These are phyloP conservation scores for Linnaemya vulpina DNA, from an alignment of 2,888 invertebrate genomes.

Conservation along the genomic window DNA sequence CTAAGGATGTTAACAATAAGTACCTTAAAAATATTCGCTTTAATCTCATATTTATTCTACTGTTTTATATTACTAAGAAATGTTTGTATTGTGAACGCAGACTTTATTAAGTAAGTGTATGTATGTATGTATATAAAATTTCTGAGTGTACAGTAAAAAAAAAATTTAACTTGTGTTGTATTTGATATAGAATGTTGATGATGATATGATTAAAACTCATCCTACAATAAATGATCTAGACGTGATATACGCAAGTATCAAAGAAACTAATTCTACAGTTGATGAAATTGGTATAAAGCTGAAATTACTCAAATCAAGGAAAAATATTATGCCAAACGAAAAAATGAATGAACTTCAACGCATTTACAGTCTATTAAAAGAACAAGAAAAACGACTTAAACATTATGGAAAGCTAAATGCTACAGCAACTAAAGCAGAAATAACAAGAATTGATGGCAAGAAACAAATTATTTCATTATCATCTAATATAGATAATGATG, in stretches of 20 bases:
- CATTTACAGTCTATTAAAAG: slow-evolving; percentile 49
- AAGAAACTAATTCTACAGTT: slow-evolving; percentile 42
- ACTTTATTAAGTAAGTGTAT: too few species aligned
- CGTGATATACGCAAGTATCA: slow-evolving; percentile 23
- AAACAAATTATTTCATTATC: not conserved
- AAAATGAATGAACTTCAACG: slow-evolving; percentile 43
- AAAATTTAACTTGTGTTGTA: not conserved
- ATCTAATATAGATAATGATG: not conserved
- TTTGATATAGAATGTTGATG: slow-evolving; percentile 1
- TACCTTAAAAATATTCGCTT: too few species aligned
- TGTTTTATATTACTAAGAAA: too few species aligned
- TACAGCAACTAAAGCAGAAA: not conserved
- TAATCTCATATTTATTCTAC: too few species aligned
- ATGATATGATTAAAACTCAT: not conserved
- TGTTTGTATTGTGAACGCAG: too few species aligned
- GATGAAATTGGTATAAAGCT: slow-evolving; percentile 40
- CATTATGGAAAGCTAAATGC: slow-evolving; percentile 40
- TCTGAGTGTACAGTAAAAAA: too few species aligned
- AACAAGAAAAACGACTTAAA: slow-evolving; percentile 43
- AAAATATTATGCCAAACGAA: slow-evolving; percentile 25
- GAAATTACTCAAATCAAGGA: slow-evolving; percentile 25
- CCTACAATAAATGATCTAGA: slow-evolving; percentile 29
- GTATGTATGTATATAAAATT: too few species aligned
- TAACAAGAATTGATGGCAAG: not conserved
- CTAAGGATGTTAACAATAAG: too few species aligned